These are phyloP conservation scores for Deroptyus accipitrinus DNA, from an alignment of 2,113 vertebrate species.

Conservation along the genomic window DNA sequence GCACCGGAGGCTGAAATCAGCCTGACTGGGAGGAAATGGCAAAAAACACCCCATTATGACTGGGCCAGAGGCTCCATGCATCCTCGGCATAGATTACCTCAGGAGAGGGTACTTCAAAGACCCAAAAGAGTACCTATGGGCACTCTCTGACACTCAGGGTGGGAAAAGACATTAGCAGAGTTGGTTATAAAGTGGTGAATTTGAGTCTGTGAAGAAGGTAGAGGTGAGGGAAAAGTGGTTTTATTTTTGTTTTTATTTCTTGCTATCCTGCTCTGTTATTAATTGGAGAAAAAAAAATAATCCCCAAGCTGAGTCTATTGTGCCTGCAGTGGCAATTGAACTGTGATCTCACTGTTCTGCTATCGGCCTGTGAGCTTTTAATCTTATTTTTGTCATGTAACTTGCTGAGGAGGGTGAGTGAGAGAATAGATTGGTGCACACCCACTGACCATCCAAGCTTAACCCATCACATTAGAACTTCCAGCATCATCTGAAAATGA, in stretches of 20 bases:
- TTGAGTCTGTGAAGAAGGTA: background rate
- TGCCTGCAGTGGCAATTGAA: rapidly evolving
- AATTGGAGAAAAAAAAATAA: background rate
- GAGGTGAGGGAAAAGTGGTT: rapidly evolving
- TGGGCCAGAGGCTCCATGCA: too few species aligned
- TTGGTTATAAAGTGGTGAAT: background rate
- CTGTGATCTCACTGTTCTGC: background rate
- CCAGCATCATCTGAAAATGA: background rate
- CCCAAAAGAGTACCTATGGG: too few species aligned
- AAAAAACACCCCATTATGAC: too few species aligned
- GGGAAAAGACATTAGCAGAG: background rate
- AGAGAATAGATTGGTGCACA: rapidly evolving
- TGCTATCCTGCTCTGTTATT: background rate
- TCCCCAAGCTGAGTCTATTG: background rate
- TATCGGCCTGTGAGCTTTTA: background rate
- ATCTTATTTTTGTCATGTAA: background rate
- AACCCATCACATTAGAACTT: background rate
- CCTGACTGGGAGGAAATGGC: too few species aligned
- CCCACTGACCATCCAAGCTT: background rate
- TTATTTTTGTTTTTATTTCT: background rate
- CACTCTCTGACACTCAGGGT: rapidly evolving
- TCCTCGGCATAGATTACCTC: too few species aligned
- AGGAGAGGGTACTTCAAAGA: too few species aligned
- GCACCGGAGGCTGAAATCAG: too few species aligned
- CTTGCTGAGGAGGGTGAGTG: background rate